phyloP scores from a whole-genome alignment of 2,797 vertebrate genomes.

The Erpetoichthys calabaricus region DNA sequence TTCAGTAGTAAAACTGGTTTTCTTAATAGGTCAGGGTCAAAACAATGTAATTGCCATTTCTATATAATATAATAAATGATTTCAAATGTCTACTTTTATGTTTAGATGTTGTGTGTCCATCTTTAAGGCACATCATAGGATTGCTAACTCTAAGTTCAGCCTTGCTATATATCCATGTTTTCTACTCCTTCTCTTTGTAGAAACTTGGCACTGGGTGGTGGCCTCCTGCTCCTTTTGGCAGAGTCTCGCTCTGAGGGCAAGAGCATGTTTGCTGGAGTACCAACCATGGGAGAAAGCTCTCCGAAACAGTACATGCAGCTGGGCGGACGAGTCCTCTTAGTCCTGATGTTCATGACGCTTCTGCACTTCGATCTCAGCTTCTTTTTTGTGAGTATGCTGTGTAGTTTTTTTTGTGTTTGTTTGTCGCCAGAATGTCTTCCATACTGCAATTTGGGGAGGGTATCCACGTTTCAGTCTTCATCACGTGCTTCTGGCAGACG shows the following conservation, averaged over 20 bases:
- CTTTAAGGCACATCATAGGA: neutral
- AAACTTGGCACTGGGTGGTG: conserved; percentile 90
- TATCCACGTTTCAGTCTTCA: no score
- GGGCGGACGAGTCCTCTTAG: conserved; percentile 80
- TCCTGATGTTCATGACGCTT: conserved; percentile 98
- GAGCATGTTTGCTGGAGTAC: conserved; percentile 90
- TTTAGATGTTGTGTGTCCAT: neutral
- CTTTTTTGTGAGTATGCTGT: conserved; percentile 69
- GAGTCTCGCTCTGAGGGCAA: conserved; percentile 94
- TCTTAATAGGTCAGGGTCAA: no score
- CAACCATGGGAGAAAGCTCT: conserved; percentile 71
- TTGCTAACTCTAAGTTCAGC: neutral
- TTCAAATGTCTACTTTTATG: no score
- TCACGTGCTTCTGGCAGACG: no score
- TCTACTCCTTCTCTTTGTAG: conserved; percentile 32
- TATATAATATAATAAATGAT: no score
- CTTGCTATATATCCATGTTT: neutral
- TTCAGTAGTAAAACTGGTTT: no score
- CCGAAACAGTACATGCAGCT: conserved; percentile 98
- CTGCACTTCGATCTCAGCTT: conserved; percentile 88
- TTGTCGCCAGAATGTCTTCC: neutral
- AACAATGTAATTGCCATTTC: no score
- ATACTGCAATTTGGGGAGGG: neutral
- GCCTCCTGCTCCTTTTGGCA: conserved; percentile 78
- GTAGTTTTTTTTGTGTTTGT: neutral